Evolutionary conservation across 2,888 invertebrate genomes (phyloP), one percentile per base, ranked within the genome.

Genomic region (Julus scandinavius): DNA sequence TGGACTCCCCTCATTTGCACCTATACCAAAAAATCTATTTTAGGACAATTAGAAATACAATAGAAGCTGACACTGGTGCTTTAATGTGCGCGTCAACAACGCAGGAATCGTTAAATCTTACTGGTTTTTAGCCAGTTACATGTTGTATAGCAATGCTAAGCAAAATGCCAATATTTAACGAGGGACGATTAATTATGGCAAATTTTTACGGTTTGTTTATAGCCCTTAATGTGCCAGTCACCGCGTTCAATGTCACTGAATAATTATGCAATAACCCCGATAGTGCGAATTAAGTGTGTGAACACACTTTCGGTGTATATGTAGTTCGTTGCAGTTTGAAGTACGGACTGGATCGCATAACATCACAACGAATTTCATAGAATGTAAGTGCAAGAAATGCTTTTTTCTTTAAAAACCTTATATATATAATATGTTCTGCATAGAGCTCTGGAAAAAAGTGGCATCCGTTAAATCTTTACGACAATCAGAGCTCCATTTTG

Each of bases 61-160:
- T 80, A 38, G 38, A 9, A 38, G 80, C 80, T 80, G 38, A 38
- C 80, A 80, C 63, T 72, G 63, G 38, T 80, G 80, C 80, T 38
- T 29, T 80, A 80, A 13, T 38, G 29, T 13, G 38, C 11, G 38
- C 13, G 13, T 80, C 38, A 80, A 38, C 38, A 80, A 80, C 2
- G 29, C 80, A 2, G 72, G 20, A 72, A 20, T 72, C 72, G 72
- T 72, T 72, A 72, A 72, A 72, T 6, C 20, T 72, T 72, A 72
- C 72, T 72, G 72, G 29, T 38, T 29, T 80, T 38, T 38, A 13
- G 80, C 15, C 13, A 38, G 80, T 38, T 13, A 29, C 15, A 38
- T 80, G 38, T 72, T 72, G 63, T 72, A 20, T 72, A 20, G 20
- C 63, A 72, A 72, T 72, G 63, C 63, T 72, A 72, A 72, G 63